Evolutionary conservation across 2,113 vertebrate species (phyloP).

Genomic region (Epinephelus lanceolatus): DNA sequence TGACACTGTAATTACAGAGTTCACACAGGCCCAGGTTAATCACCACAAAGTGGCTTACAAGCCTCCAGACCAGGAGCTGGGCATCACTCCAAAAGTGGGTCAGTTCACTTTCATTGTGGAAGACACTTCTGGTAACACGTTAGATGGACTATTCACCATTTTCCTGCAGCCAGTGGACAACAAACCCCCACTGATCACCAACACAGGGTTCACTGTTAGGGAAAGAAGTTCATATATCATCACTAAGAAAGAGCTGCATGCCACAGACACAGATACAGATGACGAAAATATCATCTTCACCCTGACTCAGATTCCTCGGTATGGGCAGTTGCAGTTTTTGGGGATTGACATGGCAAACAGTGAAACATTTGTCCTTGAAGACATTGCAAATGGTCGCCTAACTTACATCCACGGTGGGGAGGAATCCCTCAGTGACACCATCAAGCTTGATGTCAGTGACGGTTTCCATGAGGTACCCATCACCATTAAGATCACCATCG

Average conservation of each 20-base stretch:
- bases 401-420: conserved; percentile 89
- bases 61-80: conserved; percentile 92
- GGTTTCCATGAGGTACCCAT: conserved; percentile 93
- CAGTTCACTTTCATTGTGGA: conserved; percentile 94
- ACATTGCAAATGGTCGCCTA: conserved; percentile 82
- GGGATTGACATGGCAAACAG: conserved; percentile 85
- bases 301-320: conserved; percentile 84
- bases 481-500: conserved; percentile 87
- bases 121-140: conserved; percentile 90
- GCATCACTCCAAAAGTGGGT: conserved; percentile 92
- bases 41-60: conserved; percentile 96
- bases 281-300: conserved; percentile 87
- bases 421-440: conserved; percentile 86
- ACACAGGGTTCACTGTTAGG: conserved; percentile 90
- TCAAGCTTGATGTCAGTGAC: conserved; percentile 92
- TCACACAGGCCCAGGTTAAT: conserved; percentile 97
- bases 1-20: conserved; percentile 88
- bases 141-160: conserved; percentile 90
- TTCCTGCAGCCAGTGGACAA: conserved; percentile 95
- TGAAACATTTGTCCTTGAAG: conserved; percentile 86
- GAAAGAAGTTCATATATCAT: conserved; percentile 89
- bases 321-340: conserved; percentile 85
- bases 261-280: conserved; percentile 88
- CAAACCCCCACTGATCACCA: conserved; percentile 93
- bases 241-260: conserved; percentile 85